Percentiles rank a stretch among this genome's conserved stretches.
These are phyloP conservation scores for Liparis tanakae DNA, from an alignment of 2,797 vertebrate species.

Conservation along the genomic window DNA sequence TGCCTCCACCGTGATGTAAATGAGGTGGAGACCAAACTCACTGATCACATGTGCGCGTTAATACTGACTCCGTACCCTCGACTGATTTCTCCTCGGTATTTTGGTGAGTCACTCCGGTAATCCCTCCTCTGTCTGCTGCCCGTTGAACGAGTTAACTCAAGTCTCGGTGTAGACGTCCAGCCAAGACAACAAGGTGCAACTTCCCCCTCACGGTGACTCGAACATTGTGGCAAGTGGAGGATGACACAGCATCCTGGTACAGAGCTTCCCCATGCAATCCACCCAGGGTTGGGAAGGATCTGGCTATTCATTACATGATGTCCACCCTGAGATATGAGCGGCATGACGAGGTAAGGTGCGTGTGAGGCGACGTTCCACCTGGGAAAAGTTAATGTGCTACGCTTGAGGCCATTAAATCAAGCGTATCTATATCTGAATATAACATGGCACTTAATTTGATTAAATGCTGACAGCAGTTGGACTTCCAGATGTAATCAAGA, in stretches of 20 bases:
- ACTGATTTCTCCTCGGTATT: slow-evolving; percentile 5
- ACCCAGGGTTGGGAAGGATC: background rate
- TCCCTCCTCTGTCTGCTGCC: background rate
- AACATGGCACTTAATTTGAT: slow-evolving; percentile 35
- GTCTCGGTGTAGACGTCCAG: background rate
- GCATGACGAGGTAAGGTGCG: background rate
- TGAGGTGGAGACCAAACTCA: background rate
- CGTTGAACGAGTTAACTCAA: slow-evolving; percentile 6
- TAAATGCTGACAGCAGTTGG: slow-evolving; percentile 28
- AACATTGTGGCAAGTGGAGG: background rate
- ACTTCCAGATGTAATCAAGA: slow-evolving; percentile 44
- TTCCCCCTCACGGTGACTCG: slow-evolving; percentile 34
- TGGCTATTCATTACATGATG: background rate
- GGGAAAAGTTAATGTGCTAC: slow-evolving; percentile 6
- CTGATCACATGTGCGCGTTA: background rate
- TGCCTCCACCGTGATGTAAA: background rate
- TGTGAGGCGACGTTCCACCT: slow-evolving; percentile 6
- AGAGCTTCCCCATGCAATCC: background rate
- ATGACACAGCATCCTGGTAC: slow-evolving; percentile 37
- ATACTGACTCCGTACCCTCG: background rate
- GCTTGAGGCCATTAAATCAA: background rate
- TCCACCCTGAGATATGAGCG: slow-evolving; percentile 9
- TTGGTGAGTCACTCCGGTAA: slow-evolving; percentile 17
- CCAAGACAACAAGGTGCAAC: slow-evolving; percentile 16
- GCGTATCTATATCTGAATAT: slow-evolving; percentile 11